phyloP scores from a whole-genome alignment of 2,888 invertebrate species.

The Rhodophaea formosa region DNA sequence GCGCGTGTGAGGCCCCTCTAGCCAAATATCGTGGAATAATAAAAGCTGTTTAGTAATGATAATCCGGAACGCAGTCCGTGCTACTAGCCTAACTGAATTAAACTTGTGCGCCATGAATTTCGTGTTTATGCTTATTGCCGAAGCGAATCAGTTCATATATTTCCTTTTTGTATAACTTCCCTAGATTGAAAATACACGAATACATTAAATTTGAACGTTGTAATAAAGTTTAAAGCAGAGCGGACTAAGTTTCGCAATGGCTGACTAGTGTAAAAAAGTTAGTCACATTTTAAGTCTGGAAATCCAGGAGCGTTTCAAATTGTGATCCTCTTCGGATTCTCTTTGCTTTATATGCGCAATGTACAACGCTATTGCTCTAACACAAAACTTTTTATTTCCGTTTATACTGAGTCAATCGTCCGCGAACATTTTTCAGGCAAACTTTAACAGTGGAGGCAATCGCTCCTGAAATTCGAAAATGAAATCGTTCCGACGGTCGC shows the following conservation, averaged over 20 bases:
- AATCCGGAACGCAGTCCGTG: conserved; percentile 68
- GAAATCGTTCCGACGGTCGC: conserved; percentile 80
- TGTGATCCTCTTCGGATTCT: conserved; percentile 63
- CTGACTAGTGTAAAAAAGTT: conserved; percentile 54
- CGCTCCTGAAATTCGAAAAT: conserved; percentile 82
- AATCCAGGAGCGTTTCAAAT: conserved; percentile 61
- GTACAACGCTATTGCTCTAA: conserved; percentile 76
- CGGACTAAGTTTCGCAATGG: conserved; percentile 51
- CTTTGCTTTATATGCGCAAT: conserved; percentile 73
- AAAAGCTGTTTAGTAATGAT: conserved; percentile 80
- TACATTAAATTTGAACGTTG: conserved; percentile 40
- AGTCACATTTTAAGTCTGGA: conserved; percentile 58
- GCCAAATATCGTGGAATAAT: conserved; percentile 80
- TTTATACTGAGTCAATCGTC: conserved; percentile 80
- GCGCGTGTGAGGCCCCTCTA: conserved; percentile 76
- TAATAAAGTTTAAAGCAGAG: conserved; percentile 35
- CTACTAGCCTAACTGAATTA: conserved; percentile 70
- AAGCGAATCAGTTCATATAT: conserved; percentile 51
- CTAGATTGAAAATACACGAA: conserved; percentile 33
- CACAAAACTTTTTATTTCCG: conserved; percentile 81
- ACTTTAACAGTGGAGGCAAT: conserved; percentile 81
- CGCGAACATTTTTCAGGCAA: conserved; percentile 81
- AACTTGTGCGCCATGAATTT: conserved; percentile 62
- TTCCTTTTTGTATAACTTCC: conserved; percentile 35
- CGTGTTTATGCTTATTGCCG: conserved; percentile 58